Evolutionary conservation across 2,888 invertebrate species (phyloP).

Genomic region (Amphipoea lucens): DNA sequence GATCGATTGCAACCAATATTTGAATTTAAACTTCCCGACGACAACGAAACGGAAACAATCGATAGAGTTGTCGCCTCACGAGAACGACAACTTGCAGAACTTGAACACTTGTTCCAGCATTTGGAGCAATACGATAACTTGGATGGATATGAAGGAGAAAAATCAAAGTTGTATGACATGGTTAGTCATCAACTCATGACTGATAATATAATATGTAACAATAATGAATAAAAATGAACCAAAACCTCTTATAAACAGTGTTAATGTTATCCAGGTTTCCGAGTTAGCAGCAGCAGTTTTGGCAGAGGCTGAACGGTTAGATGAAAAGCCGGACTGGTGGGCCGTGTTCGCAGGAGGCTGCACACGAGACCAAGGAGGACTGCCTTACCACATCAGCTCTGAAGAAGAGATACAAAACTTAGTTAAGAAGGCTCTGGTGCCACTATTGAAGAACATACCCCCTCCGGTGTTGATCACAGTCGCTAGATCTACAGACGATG

Average conservation of each 20-base stretch:
- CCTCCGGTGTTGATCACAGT: constrained; percentile 93
- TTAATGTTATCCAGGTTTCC: constrained; percentile 77
- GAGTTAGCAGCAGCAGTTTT: constrained; percentile 87
- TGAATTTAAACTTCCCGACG: constrained; percentile 89
- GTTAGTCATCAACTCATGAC: constrained; percentile 68
- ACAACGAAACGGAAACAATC: constrained; percentile 86
- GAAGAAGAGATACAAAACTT: constrained; percentile 92
- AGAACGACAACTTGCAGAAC: constrained; percentile 91
- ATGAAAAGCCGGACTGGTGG: constrained; percentile 94
- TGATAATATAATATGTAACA: neutral
- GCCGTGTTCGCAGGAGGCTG: constrained; percentile 96
- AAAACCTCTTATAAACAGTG: neutral
- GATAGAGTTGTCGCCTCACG: constrained; percentile 89
- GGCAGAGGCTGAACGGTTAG: constrained; percentile 88
- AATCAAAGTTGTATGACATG: constrained; percentile 78
- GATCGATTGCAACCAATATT: constrained; percentile 92
- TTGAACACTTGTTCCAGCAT: constrained; percentile 92
- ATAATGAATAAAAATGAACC: neutral
- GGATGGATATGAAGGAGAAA: constrained; percentile 82
- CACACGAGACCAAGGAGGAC: constrained; percentile 95
- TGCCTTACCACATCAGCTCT: constrained; percentile 95
- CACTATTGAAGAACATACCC: constrained; percentile 91
- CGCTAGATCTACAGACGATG: constrained; percentile 96
- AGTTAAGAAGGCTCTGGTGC: constrained; percentile 90
- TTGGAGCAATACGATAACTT: constrained; percentile 91